Base-by-base conservation (phyloP, 2,888 invertebrate species). In the Synergus umbraculus region DNA sequence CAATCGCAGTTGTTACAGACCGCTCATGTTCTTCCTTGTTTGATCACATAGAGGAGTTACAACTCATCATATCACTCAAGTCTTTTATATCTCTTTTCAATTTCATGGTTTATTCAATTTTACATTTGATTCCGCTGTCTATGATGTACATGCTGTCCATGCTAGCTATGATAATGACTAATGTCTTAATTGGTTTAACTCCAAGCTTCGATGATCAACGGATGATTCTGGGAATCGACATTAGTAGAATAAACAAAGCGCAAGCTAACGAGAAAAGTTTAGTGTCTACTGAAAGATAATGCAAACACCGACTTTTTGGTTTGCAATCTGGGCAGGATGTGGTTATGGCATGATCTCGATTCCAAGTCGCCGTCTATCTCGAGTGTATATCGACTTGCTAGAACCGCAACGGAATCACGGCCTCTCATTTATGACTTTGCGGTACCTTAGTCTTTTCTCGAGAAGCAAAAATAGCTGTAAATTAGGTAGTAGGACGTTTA, bases 401-500 rank as follows among this genome's bases (percentile, higher is more conserved):
- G 76, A 79, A 78, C 78, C 83, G 73, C 81, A 78, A 54, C 18
- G 63, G 54, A 65, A 76, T 78, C 79, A 78, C 64, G 76, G 76
- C 78, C 76, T 76, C 79, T 81, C 76, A 78, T 81, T 81, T 81
- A 79, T 76, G 80, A 58, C 44, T 67, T 41, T 67, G 67, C 76
- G 65, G 78, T 67, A 81, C 78, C 79, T 76, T 76, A 76, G 76
- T 81, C 81, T 79, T 80, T 80, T 80, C 81, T 77, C 79, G 43
- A 46, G 77, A 43, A 65, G 78, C 78, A 82, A 83, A 88, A 87
- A 85, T 87, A 86, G 83, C 85, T 85, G 87, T 88, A 88, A 88
- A 88, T 88, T 88, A 88, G 85, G 84, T 82, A 80, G 79, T 81
- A 80, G 82, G 88, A 87, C 88, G 84, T 88, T 88, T 86, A 88